Base-by-base conservation (phyloP, 2,113 vertebrate species). In the Copsychus sechellarum region DNA sequence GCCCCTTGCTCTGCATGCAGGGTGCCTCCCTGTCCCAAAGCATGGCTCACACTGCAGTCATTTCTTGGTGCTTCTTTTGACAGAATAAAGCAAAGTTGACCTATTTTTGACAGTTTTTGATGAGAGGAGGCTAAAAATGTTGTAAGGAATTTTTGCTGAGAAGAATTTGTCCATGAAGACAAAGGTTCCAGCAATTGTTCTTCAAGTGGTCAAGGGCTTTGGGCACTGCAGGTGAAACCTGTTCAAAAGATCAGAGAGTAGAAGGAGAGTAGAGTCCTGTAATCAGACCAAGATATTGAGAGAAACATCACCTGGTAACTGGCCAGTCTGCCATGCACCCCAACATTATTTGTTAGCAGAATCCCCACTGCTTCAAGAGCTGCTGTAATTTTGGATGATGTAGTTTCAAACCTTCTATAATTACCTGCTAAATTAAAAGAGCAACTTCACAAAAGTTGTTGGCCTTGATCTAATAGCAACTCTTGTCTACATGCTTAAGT, bases 61-160 rank as follows among this genome's bases (percentile, higher is more conserved):
- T n/a, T 58, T 69, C 56, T n/a, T 29, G 21, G 21, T 74, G 51
- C 42, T 89, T 57, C 72, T 84, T 91, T 67, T 71, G 81, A 84
- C 40, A 87, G 53, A 24, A 82, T 9, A 38, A 87, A 91, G 74
- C 13, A 69, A 90, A 87, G 85, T 1, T 79, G 79, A 90, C 74
- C 78, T 90, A 81, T 89, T 94, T 96, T 93, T 89, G 53, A 79
- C 45, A 82, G 57, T 43, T 94, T 92, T 84, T 84, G 84, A 93
- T 72, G 78, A 90, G 61, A 87, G 17, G 12, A 82, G 20, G 60
- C 72, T 92, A 73, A 70, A 93, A 94, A 86, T 15, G 6, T 74
- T 65, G 70, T 3, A 9, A 88, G 36, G 16, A 65, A 50, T 23
- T 69, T 48, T 72, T 28, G 8, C 74, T 88, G 78, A 48, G 86